Percentiles rank a stretch among this genome's conserved stretches.
These are phyloP conservation scores for Lethocerus indicus DNA, from an alignment of 1,140 invertebrate genomes.

Conservation along the genomic window DNA sequence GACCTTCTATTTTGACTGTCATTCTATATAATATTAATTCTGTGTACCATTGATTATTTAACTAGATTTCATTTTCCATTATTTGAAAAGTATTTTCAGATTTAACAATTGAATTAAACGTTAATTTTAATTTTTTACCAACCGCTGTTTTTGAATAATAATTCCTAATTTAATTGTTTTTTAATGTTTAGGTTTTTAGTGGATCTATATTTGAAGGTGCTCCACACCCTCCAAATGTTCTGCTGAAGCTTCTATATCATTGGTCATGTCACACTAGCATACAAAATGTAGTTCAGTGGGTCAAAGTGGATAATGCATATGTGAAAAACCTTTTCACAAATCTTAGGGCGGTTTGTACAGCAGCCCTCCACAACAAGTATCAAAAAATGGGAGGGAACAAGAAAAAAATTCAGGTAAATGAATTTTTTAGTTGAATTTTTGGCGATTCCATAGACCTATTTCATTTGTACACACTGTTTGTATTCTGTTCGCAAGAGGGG, in stretches of 20 bases:
- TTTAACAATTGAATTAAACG: no score
- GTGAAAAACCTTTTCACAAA: conserved; percentile 62
- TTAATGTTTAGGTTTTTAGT: conserved; percentile 45
- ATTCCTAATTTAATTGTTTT: no score
- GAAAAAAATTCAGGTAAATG: conserved; percentile 37
- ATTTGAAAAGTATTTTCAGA: no score
- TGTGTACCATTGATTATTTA: no score
- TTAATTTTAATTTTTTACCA: no score
- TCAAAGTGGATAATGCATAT: conserved; percentile 62
- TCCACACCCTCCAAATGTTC: conserved; percentile 56
- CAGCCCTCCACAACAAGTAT: conserved; percentile 57
- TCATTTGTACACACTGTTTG: conserved; percentile 1
- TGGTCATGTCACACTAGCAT: conserved; percentile 80
- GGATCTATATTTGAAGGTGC: conserved; percentile 74
- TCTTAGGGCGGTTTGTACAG: conserved; percentile 56
- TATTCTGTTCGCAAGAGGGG: neutral
- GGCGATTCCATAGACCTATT: conserved; percentile 1
- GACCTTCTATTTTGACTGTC: no score
- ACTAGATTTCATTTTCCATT: no score
- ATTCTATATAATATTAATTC: no score
- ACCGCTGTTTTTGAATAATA: no score
- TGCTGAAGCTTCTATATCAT: conserved; percentile 73
- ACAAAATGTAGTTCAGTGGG: conserved; percentile 72
- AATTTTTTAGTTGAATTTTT: neutral
- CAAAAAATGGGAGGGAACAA: conserved; percentile 46